Base-by-base conservation (phyloP, 2,113 vertebrate genomes). In the Stigmatopora argus region DNA sequence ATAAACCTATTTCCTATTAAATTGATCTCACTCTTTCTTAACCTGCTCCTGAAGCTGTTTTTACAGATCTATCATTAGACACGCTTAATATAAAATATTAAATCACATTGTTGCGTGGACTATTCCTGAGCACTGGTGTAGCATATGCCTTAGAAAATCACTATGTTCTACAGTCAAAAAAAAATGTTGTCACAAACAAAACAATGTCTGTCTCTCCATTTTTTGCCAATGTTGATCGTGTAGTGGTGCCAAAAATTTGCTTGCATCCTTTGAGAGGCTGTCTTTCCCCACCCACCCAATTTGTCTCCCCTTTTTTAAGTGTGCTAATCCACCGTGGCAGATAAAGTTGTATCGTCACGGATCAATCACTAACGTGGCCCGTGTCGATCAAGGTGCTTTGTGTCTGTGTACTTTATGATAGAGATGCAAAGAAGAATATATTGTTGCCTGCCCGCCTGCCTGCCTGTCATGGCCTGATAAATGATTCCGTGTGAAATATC, bases 381-480 rank as follows among this genome's bases (percentile, higher is more conserved):
- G 15, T 15, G 73, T 48, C 67, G 46, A 64, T 81, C 62, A 71
- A 72, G 66, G 66, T 73, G 69, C 53, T 35, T 35, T 69, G 49
- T 72, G 70, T 15, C 18, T 59, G 65, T 57, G 69, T 72, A 46
- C 18, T 61, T 41, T 64, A 60, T 65, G 67, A 78, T 60, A 47
- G 1, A 21, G 15, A 7, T 18, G 41, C 11, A 18, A 46, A 13
- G 2, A 65, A 59, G 65, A 44, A 62, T 68, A 23, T 31, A 31
- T 31, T 31, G 26, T 31, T 31, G 26, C 26, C 26, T 31, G 26
- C 26, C 26, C 26, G 26, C 13, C 46, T 62, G 48, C 49, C 73
- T 56, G 85, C 70, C 90, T 92, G 91, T 89, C 90, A 84, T 83
- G n/a, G 19, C 65, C 87, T 91, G 91, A 92, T 92, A 92, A 91